Evolutionary conservation across 1,140 invertebrate genomes (phyloP), one percentile per base, ranked within the genome.

Genomic region (Procambarus clarkii): DNA sequence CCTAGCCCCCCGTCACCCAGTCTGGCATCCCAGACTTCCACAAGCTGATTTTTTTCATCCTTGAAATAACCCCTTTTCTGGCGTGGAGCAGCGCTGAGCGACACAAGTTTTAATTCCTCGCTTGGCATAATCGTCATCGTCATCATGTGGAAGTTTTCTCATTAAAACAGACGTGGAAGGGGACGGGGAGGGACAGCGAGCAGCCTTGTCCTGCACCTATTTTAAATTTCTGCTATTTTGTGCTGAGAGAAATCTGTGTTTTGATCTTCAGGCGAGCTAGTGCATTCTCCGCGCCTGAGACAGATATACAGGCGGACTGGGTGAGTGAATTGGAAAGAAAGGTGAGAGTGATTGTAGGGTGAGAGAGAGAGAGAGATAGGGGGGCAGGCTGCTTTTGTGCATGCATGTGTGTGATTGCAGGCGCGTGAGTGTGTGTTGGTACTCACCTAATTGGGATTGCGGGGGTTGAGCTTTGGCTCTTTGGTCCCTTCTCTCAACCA

Each of bases 31-130:
- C 60, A 18, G 4, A 64, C 18, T 21, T 64, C 15, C 21, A 18
- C 18, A 11, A 64, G 21, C 60, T 0, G 4, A 2, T 5, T 64
- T 64, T 64, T 64, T 64, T 4, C 60, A 4, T 64, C 18, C 21
- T 18, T 21, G 21, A 64, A 64, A 64, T 64, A 64, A 64, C 60
- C 60, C 60, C 50, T 54, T 64, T 64, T 64, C 60, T 64, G 60
- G 60, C 13, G 60, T 11, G 60, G 13, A 15, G 60, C 60, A 64
- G 60, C 60, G 18, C 60, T 21, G 60, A 64, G 60, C 60, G 18
- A 64, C 60, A 64, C 60, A 64, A 64, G 60, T 64, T 64, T 64
- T 64, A 64, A 64, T 64, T 64, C 60, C 60, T 21, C 60, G 60
- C 15, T 64, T 64, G 60, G 60, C 18, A 64, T 64, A 64, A 64